These are phyloP conservation scores for Synergus gifuensis DNA, from an alignment of 2,888 invertebrate genomes.

Conservation along the genomic window DNA sequence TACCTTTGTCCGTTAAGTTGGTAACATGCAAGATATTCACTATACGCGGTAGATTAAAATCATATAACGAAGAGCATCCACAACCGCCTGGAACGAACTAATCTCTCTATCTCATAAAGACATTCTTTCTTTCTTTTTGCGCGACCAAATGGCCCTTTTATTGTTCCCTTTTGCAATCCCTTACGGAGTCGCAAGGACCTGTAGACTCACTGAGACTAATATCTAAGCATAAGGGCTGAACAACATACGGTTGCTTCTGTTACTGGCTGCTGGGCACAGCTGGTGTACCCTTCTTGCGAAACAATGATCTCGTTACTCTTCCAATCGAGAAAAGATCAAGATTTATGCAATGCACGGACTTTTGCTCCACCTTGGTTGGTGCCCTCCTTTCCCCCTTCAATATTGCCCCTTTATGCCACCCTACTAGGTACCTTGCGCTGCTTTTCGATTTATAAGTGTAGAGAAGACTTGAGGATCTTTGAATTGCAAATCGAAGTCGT, in stretches of 20 bases:
- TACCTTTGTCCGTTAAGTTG: background rate
- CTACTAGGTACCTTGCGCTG: slow-evolving; percentile 53
- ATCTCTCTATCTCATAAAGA: slow-evolving; percentile 38
- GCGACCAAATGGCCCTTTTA: slow-evolving; percentile 13
- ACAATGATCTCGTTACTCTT: slow-evolving; percentile 72
- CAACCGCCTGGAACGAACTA: slow-evolving; percentile 31
- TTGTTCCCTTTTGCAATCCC: slow-evolving; percentile 28
- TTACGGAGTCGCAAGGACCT: slow-evolving; percentile 22
- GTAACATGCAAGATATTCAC: background rate
- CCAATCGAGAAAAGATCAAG: slow-evolving; percentile 61
- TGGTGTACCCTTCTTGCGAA: slow-evolving; percentile 55
- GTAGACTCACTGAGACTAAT: slow-evolving; percentile 8
- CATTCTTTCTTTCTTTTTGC: slow-evolving; percentile 36
- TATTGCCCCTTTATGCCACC: slow-evolving; percentile 3
- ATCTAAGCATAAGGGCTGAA: slow-evolving; percentile 29
- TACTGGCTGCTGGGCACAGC: slow-evolving; percentile 43
- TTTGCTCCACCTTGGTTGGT: slow-evolving; percentile 49
- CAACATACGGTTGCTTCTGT: background rate
- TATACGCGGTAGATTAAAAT: slow-evolving; percentile 23
- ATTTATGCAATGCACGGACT: slow-evolving; percentile 55
- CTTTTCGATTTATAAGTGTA: slow-evolving; percentile 66
- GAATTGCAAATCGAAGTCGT: slow-evolving; percentile 69
- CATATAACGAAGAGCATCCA: slow-evolving; percentile 27
- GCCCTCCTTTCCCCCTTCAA: slow-evolving; percentile 46
- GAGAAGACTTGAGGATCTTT: slow-evolving; percentile 66